Evolutionary conservation across 2,797 vertebrate species (phyloP).

Genomic region (Kryptopterus vitreolus): DNA sequence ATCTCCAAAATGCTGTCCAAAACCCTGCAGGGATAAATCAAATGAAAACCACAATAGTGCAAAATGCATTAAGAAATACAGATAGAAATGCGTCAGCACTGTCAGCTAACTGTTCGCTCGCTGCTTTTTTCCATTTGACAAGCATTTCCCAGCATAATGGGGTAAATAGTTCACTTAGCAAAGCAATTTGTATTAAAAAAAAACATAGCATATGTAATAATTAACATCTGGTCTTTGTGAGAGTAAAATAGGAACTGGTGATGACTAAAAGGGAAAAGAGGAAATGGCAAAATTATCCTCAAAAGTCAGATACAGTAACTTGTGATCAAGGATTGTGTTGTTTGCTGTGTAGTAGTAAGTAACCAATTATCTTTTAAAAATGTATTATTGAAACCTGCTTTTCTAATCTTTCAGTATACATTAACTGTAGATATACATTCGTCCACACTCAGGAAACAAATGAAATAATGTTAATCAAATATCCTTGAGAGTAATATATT

Average conservation of each 20-base stretch:
- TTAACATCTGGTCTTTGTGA: neutral
- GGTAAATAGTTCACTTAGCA: neutral
- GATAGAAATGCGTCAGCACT: too few relatives aligned
- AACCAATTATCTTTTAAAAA: neutral
- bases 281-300: neutral
- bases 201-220: neutral
- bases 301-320: neutral
- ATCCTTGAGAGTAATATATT: neutral
- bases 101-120: too few relatives aligned
- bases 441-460: neutral
- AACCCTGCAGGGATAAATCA: conserved; percentile 3
- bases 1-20: conserved; percentile 15
- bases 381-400: neutral
- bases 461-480: neutral
- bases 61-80: neutral
- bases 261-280: conserved; percentile 2
- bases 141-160: too few relatives aligned
- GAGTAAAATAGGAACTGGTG: conserved; percentile 2
- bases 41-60: neutral
- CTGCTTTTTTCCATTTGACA: too few relatives aligned
- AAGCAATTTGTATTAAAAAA: neutral
- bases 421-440: neutral
- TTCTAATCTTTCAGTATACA: neutral
- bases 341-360: conserved; percentile 6
- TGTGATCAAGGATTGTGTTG: neutral